These are phyloP conservation scores for Drosophila mauritiana DNA, from an alignment of 1,140 invertebrate genomes.

Conservation along the genomic window DNA sequence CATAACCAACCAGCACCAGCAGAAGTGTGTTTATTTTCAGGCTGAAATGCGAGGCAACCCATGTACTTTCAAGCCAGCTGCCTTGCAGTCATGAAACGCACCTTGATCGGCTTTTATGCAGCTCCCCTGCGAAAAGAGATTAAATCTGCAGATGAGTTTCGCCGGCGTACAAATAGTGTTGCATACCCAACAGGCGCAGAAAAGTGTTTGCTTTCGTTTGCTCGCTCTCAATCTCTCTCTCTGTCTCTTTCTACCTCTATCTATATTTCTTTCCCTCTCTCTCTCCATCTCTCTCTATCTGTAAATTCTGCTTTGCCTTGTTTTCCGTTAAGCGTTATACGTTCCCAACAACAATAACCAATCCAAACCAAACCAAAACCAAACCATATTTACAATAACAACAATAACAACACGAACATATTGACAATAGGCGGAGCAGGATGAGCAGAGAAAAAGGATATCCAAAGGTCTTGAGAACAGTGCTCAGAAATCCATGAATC, in stretches of 20 bases:
- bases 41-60: no score
- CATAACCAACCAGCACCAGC: no score
- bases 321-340: constrained; percentile 43
- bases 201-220: constrained; percentile 36
- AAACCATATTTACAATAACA: constrained; percentile 19
- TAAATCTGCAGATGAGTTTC: constrained; percentile 13
- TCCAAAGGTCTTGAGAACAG: constrained; percentile 18
- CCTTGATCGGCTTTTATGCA: not conserved
- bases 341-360: constrained; percentile 38
- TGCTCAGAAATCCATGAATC: not conserved
- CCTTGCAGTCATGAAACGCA: constrained; percentile 24
- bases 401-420: constrained; percentile 45
- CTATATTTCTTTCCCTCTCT: constrained; percentile 15
- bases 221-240: constrained; percentile 7
- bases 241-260: constrained; percentile 7
- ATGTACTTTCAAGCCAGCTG: not conserved
- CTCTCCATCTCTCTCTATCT: constrained; percentile 12
- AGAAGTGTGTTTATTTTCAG: no score
- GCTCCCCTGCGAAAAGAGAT: constrained; percentile 6
- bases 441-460: constrained; percentile 14
- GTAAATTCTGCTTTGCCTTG: constrained; percentile 43
- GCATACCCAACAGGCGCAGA: constrained; percentile 27
- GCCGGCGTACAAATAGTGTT: constrained; percentile 10
- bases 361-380: constrained; percentile 2
- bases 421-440: constrained; percentile 34